Percentiles rank a stretch among this genome's conserved stretches.
Conservation (phyloP, 2,888 invertebrate genomes). For the Octodonta nipae region DNA sequence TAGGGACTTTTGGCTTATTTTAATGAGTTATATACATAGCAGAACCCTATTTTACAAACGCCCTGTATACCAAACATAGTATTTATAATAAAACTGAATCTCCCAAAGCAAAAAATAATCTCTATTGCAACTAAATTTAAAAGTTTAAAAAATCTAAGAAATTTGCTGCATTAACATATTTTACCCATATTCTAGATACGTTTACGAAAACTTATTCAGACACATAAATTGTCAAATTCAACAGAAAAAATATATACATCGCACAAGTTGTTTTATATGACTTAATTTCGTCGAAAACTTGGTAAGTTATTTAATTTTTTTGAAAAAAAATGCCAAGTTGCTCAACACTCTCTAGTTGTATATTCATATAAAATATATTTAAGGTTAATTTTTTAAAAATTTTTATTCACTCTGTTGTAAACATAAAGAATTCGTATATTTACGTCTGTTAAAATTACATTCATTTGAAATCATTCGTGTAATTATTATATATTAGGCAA, state of each 20-base stretch:
- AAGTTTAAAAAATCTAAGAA: background rate
- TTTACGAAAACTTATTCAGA: conserved; percentile 20
- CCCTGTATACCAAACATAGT: too few relatives aligned
- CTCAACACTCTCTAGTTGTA: conserved; percentile 23
- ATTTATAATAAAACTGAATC: too few relatives aligned
- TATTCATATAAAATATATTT: too few relatives aligned
- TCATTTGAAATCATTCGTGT: conserved; percentile 3
- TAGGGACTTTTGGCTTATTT: too few relatives aligned
- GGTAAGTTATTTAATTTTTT: too few relatives aligned
- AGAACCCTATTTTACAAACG: too few relatives aligned
- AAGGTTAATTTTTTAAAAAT: too few relatives aligned
- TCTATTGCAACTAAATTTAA: background rate
- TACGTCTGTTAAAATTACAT: conserved; percentile 10
- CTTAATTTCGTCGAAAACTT: too few relatives aligned
- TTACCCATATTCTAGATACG: conserved; percentile 19
- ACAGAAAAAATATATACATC: conserved; percentile 20
- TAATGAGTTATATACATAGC: too few relatives aligned
- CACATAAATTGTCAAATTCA: conserved; percentile 21
- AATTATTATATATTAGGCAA: too few relatives aligned
- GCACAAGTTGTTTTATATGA: conserved; percentile 19
- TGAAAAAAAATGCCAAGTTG: conserved; percentile 19
- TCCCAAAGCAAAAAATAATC: too few relatives aligned
- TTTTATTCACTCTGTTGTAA: too few relatives aligned
- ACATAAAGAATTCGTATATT: conserved; percentile 8
- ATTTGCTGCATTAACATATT: conserved; percentile 22